These are phyloP conservation scores for Tricholauxania praeusta DNA, from an alignment of 2,888 invertebrate species.

Conservation along the genomic window DNA sequence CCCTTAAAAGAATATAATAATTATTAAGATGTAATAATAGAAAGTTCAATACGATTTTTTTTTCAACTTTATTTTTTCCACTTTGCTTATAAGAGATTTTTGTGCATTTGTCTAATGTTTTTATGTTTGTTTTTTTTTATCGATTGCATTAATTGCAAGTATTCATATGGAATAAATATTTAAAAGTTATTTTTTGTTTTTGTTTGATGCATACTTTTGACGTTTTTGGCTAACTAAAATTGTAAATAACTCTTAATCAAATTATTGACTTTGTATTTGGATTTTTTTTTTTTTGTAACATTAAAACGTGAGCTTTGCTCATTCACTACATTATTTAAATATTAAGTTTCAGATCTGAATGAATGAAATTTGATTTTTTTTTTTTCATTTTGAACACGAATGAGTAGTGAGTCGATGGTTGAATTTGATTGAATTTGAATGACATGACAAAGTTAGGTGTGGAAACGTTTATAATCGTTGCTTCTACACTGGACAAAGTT, in stretches of 20 bases:
- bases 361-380: constrained; percentile 11
- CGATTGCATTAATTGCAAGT: not conserved
- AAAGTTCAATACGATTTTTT: constrained; percentile 13
- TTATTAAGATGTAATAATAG: constrained; percentile 19
- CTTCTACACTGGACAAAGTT: no score
- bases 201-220: constrained; percentile 4
- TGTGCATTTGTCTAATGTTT: not conserved
- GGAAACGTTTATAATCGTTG: no score
- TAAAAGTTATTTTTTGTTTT: constrained; percentile 18
- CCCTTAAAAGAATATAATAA: constrained; percentile 28
- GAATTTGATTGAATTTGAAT: no score
- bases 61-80: constrained; percentile 12
- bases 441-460: no score
- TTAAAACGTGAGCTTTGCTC: constrained; percentile 12
- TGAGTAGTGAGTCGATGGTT: not conserved
- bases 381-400: not conserved
- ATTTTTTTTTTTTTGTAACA: constrained; percentile 8
- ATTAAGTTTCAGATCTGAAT: not conserved
- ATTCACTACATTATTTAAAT: not conserved
- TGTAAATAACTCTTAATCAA: not conserved
- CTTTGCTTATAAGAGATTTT: not conserved
- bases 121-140: not conserved
- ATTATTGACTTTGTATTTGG: not conserved
- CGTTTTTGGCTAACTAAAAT: not conserved
- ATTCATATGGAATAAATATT: constrained; percentile 6